Conservation (phyloP, 2,888 invertebrate species). For the Leucoptera coffeella region DNA sequence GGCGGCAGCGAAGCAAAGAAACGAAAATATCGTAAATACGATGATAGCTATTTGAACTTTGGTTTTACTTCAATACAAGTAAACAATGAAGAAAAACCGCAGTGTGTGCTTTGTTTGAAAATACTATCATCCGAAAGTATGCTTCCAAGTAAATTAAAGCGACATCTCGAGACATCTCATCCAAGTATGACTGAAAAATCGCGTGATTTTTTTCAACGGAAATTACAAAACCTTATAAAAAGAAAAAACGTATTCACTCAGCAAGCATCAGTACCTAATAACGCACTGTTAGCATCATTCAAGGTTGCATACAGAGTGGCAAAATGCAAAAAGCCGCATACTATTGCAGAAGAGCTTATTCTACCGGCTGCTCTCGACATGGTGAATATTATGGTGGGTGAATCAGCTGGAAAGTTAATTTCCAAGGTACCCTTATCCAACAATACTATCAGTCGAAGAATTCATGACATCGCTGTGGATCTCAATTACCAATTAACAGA, state of each 20-base stretch:
- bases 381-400: conserved; percentile 9
- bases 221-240: conserved; percentile 7
- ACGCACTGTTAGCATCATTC: conserved; percentile 8
- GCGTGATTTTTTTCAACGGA: conserved; percentile 6
- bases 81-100: conserved; percentile 7
- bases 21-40: conserved; percentile 5
- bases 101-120: conserved; percentile 8
- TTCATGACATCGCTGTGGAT: conserved; percentile 12
- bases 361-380: conserved; percentile 10
- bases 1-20: conserved; percentile 6
- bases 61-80: conserved; percentile 8
- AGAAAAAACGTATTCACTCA: conserved; percentile 4
- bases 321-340: conserved; percentile 9
- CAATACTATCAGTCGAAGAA: conserved; percentile 13
- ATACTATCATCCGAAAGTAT: conserved; percentile 8
- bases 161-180: conserved; percentile 8
- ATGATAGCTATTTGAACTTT: conserved; percentile 5
- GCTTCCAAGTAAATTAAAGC: conserved; percentile 8
- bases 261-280: conserved; percentile 6
- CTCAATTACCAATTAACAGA: conserved; percentile 10
- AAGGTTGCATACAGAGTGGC: conserved; percentile 8
- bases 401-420: conserved; percentile 10
- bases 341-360: conserved; percentile 10
- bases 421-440: conserved; percentile 14
- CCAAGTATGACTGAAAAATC: conserved; percentile 7